Evolutionary conservation across 2,797 vertebrate species (phyloP), one percentile per base, ranked within the genome.

Genomic region (Psittacula derbiana): DNA sequence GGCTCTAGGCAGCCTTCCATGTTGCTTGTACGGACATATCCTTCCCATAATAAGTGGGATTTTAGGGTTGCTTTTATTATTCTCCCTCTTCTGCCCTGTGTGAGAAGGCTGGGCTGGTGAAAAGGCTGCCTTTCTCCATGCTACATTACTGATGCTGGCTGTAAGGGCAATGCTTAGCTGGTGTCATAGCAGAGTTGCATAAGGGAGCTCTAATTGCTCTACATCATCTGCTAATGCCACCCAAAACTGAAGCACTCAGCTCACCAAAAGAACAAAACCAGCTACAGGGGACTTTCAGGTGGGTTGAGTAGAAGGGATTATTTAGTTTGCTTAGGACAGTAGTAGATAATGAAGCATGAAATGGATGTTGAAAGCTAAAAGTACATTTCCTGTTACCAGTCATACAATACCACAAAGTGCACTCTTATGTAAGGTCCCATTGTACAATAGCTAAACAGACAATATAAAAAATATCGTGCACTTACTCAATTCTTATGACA

Each of bases 401-500:
- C 4, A 1, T 36, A 49, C 47, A 46, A 11, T 40, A n/a, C 18
- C 53, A 47, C 38, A n/a, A 74, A 67, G 25, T 23, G 1, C 13
- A 8, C 24, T 67, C 25, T 82, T 86, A 50, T 11, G 24, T 24
- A 40, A 78, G 21, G 8, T 57, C 9, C 6, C 1, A 2, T 24
- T 49, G 5, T 28, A 40, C 24, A 62, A 79, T 75, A 92, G 4
- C 12, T 55, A 47, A 81, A 49, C 13, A 79, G 57, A 24, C 15
- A 69, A 86, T 69, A 69, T 2, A 86, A 65, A 87, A 86, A 36
- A 61, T 74, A 53, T 17, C 50, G n/a, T 58, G 15, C 27, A 33
- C 23, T 86, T 93, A 74, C 79, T 80, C 75, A 83, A 53, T 74
- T 21, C 27, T 80, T 83, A 89, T 33, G 17, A 25, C 43, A 86